A percentile compares a stretch with the other conserved stretches of the same genome.
phyloP scores from a whole-genome alignment of 2,113 vertebrate genomes.

The Lepus europaeus region DNA sequence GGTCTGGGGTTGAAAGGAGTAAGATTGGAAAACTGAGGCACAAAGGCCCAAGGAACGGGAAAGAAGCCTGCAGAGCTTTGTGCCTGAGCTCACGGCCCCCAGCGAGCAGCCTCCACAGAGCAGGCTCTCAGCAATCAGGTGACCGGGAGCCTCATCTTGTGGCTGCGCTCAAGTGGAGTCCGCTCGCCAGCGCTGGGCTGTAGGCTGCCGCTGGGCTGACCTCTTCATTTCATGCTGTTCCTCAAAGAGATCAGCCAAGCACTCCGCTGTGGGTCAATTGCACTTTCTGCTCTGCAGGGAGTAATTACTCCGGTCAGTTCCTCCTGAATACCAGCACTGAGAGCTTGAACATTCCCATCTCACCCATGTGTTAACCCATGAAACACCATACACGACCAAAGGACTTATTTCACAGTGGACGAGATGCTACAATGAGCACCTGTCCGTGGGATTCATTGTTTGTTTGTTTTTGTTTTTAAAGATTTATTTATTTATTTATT shows the following conservation, averaged over 20 bases:
- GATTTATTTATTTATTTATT: too few species aligned
- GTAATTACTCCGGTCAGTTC: neutral
- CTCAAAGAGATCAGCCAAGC: neutral
- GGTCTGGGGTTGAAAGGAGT: neutral
- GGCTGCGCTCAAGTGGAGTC: neutral
- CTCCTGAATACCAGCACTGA: neutral
- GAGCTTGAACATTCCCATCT: neutral
- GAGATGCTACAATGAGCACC: neutral
- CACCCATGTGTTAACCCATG: neutral
- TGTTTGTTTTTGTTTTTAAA: too few species aligned
- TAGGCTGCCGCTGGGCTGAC: too few species aligned
- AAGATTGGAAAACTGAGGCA: neutral
- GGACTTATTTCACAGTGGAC: neutral
- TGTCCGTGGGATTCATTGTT: neutral
- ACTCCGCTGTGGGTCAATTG: neutral
- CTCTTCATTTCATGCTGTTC: neutral
- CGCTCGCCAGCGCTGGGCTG: neutral
- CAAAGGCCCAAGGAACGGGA: neutral
- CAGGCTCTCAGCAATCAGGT: neutral
- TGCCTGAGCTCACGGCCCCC: neutral
- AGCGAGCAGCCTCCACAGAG: neutral
- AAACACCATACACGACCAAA: neutral
- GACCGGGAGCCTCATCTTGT: neutral
- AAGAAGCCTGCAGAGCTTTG: neutral
- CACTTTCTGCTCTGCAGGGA: neutral